Conservation (phyloP, 2,888 invertebrate genomes). For the Leistus spinibarbis region DNA sequence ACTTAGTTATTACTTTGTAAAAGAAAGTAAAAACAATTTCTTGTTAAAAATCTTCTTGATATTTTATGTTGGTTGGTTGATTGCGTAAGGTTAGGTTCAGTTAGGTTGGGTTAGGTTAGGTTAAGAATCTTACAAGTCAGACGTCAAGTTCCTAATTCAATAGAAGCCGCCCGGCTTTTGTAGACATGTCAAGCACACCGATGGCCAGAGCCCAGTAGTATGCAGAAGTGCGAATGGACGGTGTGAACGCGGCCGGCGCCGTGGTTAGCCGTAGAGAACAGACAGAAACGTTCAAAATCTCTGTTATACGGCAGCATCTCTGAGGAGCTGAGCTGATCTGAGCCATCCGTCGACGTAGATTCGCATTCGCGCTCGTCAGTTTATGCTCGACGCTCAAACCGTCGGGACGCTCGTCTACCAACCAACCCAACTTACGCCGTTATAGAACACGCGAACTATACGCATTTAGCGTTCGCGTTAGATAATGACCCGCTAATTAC, state of each 20-base stretch:
- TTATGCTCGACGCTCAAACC: constrained; percentile 13
- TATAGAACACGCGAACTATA: neutral
- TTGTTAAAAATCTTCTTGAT: too few species aligned
- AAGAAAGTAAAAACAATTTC: too few species aligned
- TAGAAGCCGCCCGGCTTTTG: too few species aligned
- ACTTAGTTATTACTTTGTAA: too few species aligned
- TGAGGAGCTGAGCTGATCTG: neutral
- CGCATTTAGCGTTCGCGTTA: neutral
- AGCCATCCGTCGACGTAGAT: neutral
- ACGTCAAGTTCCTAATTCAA: too few species aligned
- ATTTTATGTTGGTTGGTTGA: too few species aligned
- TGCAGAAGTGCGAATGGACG: neutral
- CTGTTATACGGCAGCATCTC: neutral
- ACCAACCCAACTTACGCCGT: neutral
- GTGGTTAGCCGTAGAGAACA: neutral
- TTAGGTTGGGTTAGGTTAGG: too few species aligned
- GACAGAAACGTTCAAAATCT: neutral
- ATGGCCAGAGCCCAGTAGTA: neutral
- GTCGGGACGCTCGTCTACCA: constrained; percentile 17
- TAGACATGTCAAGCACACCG: neutral
- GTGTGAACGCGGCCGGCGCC: neutral
- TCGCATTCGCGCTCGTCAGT: constrained; percentile 15
- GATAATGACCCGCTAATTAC: too few species aligned
- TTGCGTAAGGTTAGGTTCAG: too few species aligned
- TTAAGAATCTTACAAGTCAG: too few species aligned